Evolutionary conservation across 2,113 vertebrate species (phyloP).

Genomic region (Parus major): DNA sequence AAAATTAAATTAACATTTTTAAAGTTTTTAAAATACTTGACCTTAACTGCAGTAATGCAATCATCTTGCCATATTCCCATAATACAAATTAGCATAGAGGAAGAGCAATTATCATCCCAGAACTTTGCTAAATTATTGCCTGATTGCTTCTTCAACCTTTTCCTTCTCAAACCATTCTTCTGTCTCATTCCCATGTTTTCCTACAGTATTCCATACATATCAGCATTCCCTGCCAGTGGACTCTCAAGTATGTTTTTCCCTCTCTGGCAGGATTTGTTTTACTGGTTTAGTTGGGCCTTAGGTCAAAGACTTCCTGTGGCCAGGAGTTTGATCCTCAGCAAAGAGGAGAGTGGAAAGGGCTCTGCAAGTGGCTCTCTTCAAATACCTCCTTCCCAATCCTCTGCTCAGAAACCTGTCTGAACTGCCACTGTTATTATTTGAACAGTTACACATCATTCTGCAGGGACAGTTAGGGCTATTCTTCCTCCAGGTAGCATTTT

Average conservation of each 20-base stretch:
- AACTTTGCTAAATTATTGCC: neutral
- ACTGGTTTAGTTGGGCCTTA: neutral
- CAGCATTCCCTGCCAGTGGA: neutral
- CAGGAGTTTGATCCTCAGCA: neutral
- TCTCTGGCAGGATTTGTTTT: neutral
- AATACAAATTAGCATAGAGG: slow-evolving; percentile 31
- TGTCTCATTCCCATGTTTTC: neutral
- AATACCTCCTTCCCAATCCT: neutral
- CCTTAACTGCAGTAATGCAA: slow-evolving; percentile 28
- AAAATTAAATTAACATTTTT: slow-evolving; percentile 12
- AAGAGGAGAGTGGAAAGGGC: neutral
- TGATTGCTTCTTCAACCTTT: slow-evolving; percentile 32
- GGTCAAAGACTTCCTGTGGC: neutral
- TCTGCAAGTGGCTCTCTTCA: neutral
- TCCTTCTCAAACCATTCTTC: neutral
- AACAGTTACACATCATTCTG: neutral
- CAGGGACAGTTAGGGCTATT: neutral
- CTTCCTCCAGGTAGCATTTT: neutral
- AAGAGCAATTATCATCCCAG: slow-evolving; percentile 12
- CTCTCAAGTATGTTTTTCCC: neutral
- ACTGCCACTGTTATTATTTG: neutral
- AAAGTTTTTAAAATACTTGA: slow-evolving; percentile 26
- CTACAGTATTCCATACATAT: accelerated
- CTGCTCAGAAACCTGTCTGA: neutral
- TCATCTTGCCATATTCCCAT: slow-evolving; percentile 21